These are phyloP conservation scores for Hipparchia semele DNA, from an alignment of 2,888 invertebrate genomes.

Conservation along the genomic window DNA sequence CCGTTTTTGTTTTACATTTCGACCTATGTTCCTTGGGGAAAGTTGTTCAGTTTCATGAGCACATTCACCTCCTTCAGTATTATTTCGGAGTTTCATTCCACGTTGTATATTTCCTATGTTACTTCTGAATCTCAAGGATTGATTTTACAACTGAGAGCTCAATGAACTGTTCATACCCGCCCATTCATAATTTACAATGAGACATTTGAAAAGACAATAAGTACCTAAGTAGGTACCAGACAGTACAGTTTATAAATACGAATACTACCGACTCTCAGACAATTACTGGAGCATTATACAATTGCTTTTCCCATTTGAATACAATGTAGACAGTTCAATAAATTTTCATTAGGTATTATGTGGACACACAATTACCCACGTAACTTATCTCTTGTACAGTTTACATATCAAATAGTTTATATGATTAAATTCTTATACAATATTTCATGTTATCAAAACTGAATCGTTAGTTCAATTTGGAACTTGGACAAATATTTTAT, in stretches of 20 bases:
- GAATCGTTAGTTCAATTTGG: background rate
- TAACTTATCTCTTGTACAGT: conserved; percentile 3
- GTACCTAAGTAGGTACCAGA: no score
- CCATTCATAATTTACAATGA: conserved; percentile 13
- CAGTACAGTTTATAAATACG: background rate
- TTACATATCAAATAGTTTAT: background rate
- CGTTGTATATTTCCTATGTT: no score
- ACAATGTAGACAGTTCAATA: conserved; percentile 11
- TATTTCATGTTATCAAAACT: background rate
- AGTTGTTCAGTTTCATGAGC: no score
- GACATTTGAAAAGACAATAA: background rate
- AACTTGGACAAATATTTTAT: background rate
- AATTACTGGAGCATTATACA: conserved; percentile 9
- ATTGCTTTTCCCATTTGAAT: conserved; percentile 17
- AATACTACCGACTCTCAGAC: background rate
- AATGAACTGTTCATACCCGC: background rate
- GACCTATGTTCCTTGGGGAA: no score
- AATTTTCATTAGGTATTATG: conserved; percentile 9
- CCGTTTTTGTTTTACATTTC: no score
- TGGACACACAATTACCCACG: background rate
- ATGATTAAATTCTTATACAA: conserved; percentile 4
- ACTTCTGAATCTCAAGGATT: no score
- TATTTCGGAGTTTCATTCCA: no score
- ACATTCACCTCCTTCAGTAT: no score
- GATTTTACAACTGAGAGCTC: background rate